Percentiles rank a stretch among this genome's conserved stretches.
phyloP scores from a whole-genome alignment of 2,888 invertebrate species.

The Xestobium rufovillosum region DNA sequence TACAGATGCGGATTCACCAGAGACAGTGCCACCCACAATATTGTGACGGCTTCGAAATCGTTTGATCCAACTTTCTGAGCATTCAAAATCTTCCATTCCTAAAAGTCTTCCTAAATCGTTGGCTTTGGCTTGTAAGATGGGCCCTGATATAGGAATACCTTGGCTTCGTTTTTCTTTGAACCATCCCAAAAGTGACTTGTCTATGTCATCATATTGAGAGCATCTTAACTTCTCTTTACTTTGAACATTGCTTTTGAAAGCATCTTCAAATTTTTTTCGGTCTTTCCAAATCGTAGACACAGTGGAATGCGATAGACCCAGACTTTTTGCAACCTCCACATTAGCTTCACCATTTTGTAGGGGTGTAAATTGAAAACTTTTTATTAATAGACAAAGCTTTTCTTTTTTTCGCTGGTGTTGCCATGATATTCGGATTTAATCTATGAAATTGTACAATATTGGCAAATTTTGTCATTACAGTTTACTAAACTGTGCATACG shows the following conservation, averaged over 20 bases:
- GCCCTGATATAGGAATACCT: slow-evolving; percentile 9
- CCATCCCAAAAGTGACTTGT: slow-evolving; percentile 8
- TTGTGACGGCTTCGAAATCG: slow-evolving; percentile 12
- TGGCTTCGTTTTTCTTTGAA: slow-evolving; percentile 5
- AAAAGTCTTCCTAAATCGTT: slow-evolving; percentile 8
- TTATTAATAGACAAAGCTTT: slow-evolving; percentile 8
- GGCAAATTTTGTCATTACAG: no score
- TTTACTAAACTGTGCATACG: no score
- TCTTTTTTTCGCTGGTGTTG: slow-evolving; percentile 7
- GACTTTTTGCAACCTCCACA: slow-evolving; percentile 1
- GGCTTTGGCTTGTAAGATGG: slow-evolving; percentile 6
- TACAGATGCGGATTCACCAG: no score
- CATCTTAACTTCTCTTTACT: slow-evolving; percentile 6
- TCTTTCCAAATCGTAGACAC: slow-evolving; percentile 1
- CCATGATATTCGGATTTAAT: neutral
- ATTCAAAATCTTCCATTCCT: slow-evolving; percentile 14
- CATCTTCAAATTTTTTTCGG: slow-evolving; percentile 1
- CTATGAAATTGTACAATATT: slow-evolving; percentile 1
- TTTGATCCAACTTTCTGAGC: slow-evolving; percentile 10
- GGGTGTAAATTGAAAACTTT: slow-evolving; percentile 6
- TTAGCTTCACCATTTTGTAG: slow-evolving; percentile 10
- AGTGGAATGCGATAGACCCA: slow-evolving; percentile 5
- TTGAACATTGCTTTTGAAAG: neutral
- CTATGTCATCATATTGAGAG: slow-evolving; percentile 9
- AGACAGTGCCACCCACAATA: neutral